phyloP scores from a whole-genome alignment of 2,888 invertebrate species.

The Drosophila greeni region DNA sequence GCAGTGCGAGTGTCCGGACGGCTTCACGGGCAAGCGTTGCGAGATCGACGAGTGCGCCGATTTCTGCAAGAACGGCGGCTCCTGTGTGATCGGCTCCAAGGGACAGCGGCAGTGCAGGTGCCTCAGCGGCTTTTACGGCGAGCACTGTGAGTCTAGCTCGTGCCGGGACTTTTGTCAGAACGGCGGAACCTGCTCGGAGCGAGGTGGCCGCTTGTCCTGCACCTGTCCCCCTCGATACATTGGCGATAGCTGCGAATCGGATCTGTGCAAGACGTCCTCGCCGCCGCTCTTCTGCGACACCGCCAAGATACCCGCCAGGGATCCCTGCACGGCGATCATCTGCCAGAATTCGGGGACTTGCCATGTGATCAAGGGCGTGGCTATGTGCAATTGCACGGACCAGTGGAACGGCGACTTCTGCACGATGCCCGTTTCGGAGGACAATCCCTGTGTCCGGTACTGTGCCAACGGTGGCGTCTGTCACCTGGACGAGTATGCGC shows the following conservation, averaged over 20 bases:
- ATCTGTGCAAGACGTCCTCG: conserved; percentile 79
- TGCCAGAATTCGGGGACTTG: conserved; percentile 82
- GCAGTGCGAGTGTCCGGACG: conserved; percentile 81
- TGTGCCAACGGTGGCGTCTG: conserved; percentile 83
- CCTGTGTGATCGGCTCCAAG: conserved; percentile 75
- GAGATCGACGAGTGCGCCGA: conserved; percentile 81
- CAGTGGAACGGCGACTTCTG: conserved; percentile 82
- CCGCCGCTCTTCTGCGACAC: conserved; percentile 77
- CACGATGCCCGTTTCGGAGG: conserved; percentile 81
- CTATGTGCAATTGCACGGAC: conserved; percentile 81
- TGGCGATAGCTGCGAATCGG: conserved; percentile 81
- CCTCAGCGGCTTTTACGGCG: conserved; percentile 75
- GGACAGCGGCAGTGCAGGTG: conserved; percentile 78
- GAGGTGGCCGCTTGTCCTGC: conserved; percentile 69
- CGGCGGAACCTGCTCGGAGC: conserved; percentile 79
- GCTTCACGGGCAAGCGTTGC: conserved; percentile 82
- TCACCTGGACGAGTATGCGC: conserved; percentile 79
- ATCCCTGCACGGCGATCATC: conserved; percentile 77
- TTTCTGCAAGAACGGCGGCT: conserved; percentile 81
- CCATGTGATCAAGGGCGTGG: conserved; percentile 78
- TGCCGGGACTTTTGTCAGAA: conserved; percentile 80
- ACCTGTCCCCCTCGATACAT: conserved; percentile 75
- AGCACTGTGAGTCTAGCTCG: conserved; percentile 81
- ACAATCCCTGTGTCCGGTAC: conserved; percentile 82
- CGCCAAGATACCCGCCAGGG: conserved; percentile 68